Evolutionary conservation across 2,797 vertebrate species (phyloP).

Genomic region (Sebastolobus altivelis): DNA sequence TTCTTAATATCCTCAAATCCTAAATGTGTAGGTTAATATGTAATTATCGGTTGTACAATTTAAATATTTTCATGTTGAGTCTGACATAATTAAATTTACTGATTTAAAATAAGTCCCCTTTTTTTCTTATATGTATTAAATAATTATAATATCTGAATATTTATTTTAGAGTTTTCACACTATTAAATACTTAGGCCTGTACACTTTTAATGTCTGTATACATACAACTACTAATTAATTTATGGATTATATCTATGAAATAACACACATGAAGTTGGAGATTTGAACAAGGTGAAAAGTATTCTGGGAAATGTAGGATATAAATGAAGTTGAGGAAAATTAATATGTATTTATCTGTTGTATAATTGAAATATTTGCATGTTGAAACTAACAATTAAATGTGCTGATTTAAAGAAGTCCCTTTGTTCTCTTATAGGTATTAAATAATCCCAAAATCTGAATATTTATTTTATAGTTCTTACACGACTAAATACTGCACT

Average conservation of each 20-base stretch:
- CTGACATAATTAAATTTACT: not conserved
- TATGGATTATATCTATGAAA: not conserved
- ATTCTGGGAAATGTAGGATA: not conserved
- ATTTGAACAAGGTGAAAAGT: not conserved
- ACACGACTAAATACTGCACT: not conserved
- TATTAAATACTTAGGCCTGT: not conserved
- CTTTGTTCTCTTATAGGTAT: too few relatives aligned
- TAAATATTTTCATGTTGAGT: not conserved
- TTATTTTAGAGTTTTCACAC: not conserved
- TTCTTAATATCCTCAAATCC: too few relatives aligned
- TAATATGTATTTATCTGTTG: too few relatives aligned
- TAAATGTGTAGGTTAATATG: too few relatives aligned
- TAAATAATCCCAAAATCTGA: too few relatives aligned
- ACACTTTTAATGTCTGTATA: too few relatives aligned
- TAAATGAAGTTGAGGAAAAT: not conserved
- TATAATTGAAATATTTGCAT: too few relatives aligned
- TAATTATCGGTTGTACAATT: not conserved
- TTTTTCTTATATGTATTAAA: not conserved
- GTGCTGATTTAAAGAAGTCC: too few relatives aligned
- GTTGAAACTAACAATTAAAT: too few relatives aligned
- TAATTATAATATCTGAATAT: not conserved
- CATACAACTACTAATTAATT: not conserved
- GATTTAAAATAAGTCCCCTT: not conserved
- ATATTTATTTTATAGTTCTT: too few relatives aligned
- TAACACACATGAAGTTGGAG: not conserved